Evolutionary conservation across 2,113 vertebrate species (phyloP).

Genomic region (Labeo rohita): DNA sequence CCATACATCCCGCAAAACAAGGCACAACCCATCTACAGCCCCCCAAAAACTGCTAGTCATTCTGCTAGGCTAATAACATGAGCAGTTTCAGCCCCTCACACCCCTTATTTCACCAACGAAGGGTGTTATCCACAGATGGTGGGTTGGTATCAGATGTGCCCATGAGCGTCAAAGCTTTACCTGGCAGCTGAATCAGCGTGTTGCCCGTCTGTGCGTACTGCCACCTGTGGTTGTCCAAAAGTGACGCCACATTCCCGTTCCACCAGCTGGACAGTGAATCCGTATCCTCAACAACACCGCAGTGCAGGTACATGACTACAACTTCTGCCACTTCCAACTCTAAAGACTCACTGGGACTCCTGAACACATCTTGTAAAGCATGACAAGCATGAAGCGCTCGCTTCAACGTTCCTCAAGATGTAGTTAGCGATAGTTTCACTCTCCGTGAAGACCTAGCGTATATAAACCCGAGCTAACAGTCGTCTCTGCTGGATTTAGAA

Average conservation of each 20-base stretch:
- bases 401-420: neutral
- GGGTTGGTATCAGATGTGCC: slow-evolving; percentile 1
- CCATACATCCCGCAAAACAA: neutral
- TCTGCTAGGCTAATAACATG: slow-evolving; percentile 3
- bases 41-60: neutral
- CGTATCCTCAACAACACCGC: slow-evolving; percentile 4
- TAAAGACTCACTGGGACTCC: neutral
- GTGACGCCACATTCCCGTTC: slow-evolving; percentile 61
- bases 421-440: neutral
- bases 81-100: neutral
- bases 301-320: slow-evolving; percentile 30
- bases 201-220: slow-evolving; percentile 62
- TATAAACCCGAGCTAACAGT: slow-evolving; percentile 27
- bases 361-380: neutral
- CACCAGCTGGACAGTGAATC: slow-evolving; percentile 48
- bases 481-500: slow-evolving; percentile 38
- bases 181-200: slow-evolving; percentile 68
- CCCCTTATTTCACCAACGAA: neutral
- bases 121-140: slow-evolving; percentile 9
- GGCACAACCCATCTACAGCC: neutral
- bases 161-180: slow-evolving; percentile 52
- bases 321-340: neutral
- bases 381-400: neutral
- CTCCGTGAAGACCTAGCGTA: neutral
- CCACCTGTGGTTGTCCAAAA: slow-evolving; percentile 66